Base-by-base conservation (phyloP, 2,113 vertebrate species). In the Salvelinus fontinalis region DNA sequence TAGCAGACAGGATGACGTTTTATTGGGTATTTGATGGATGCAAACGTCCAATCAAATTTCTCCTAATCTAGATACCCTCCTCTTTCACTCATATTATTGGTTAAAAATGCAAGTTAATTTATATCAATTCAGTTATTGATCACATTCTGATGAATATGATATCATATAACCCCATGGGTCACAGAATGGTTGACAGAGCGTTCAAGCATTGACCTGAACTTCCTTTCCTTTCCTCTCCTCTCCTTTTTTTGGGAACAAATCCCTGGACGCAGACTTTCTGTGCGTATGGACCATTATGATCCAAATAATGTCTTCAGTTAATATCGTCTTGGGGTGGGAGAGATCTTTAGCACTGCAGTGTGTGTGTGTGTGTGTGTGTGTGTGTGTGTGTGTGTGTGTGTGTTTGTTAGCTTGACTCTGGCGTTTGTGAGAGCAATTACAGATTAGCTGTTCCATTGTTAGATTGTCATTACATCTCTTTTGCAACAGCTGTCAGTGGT, bases 111-210 rank as follows among this genome's bases (percentile, higher is more conserved):
- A 65, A 83, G 65, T 73, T 60, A 76, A 85, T 79, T 83, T 27
- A 78, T n/a, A 39, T 39, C 1, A 39, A 39, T 39, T 39, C 39
- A 9, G 39, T 75, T 81, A 84, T 80, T 81, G 78, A 84, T 78
- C 62, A 22, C 34, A 59, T 79, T 73, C 76, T 54, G 24, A 77
- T 83, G 65, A 76, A 20, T 81, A 51, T 51, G 0, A 51, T 51
- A 5, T 51, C 6, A 8, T n/a, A 22, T 9, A 22, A 9, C 59
- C 0, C 7, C n/a, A 22, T 8, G 16, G 59, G n/a, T 22, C 59
- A 29, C 16, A 84, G 18, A 34, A 72, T 68, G 76, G 29, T 44
- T n/a, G 59, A 22, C 27, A 72, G 68, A 48, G 14, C 24, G 69
- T 39, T 31, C 14, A 66, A 5, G 22, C 24, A 11, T n/a, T 66